Conservation (phyloP, 2,113 vertebrate species). For the Tragelaphus scriptus region DNA sequence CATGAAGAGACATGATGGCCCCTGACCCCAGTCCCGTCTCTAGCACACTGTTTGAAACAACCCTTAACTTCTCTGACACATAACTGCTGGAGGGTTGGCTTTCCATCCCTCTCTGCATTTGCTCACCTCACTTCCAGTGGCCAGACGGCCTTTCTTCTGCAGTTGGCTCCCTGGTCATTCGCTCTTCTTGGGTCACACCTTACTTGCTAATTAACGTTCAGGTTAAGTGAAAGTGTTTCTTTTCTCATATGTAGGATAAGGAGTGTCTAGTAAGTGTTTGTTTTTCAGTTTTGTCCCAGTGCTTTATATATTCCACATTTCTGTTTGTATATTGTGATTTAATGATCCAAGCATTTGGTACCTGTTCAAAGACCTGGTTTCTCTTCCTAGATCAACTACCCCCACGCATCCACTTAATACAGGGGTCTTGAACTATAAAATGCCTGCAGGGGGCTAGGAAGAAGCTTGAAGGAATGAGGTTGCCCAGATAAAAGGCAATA, state of each 20-base stretch:
- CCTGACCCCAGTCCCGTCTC: not conserved
- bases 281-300: not conserved
- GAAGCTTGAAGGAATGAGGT: not conserved
- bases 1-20: rapidly evolving
- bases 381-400: not conserved
- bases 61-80: not conserved
- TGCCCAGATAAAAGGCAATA: not conserved
- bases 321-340: not conserved
- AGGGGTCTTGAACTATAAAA: not conserved
- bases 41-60: not conserved
- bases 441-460: not conserved
- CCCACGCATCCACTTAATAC: not conserved
- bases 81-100: not conserved
- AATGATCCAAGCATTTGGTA: not conserved
- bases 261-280: not conserved
- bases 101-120: not conserved
- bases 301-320: not conserved
- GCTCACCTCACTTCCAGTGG: not conserved
- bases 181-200: not conserved
- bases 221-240: not conserved
- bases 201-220: not conserved
- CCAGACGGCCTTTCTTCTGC: not conserved
- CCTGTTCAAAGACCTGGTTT: not conserved
- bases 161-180: not conserved
- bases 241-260: not conserved